A percentile compares a stretch with the other conserved stretches of the same genome.
Evolutionary conservation across 2,888 invertebrate genomes (phyloP).

Genomic region (Scrobipalpa atriplicella): DNA sequence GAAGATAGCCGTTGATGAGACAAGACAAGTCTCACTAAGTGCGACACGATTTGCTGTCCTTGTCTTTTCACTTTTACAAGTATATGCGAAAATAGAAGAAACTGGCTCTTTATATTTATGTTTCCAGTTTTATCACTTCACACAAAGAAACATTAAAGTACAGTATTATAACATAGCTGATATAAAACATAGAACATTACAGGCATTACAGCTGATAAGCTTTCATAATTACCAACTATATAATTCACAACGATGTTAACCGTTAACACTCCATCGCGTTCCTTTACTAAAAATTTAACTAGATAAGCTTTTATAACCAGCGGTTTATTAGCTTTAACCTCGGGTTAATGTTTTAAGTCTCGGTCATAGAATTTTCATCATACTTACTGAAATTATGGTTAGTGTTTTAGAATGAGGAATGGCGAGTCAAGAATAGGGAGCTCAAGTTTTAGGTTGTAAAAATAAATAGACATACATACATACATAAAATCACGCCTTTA

Average conservation of each 20-base stretch:
- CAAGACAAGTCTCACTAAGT: too few species aligned
- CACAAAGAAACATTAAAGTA: neutral
- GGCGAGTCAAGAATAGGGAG: neutral
- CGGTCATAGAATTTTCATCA: conserved; percentile 1
- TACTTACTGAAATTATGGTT: conserved; percentile 1
- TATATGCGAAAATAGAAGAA: too few species aligned
- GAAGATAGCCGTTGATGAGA: too few species aligned
- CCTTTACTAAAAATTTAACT: conserved; percentile 10
- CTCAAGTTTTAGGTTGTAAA: neutral
- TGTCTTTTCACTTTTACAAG: too few species aligned
- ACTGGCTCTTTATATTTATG: neutral
- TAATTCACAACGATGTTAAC: neutral
- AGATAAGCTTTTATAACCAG: conserved; percentile 13
- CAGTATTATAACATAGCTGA: neutral
- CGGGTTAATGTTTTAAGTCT: conserved; percentile 13
- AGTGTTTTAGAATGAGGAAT: neutral
- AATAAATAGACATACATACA: too few species aligned
- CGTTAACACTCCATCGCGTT: conserved; percentile 10
- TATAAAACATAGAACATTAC: neutral
- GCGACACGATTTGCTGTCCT: too few species aligned
- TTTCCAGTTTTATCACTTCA: neutral
- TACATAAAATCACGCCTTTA: neutral
- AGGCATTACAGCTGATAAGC: neutral
- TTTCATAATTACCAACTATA: neutral
- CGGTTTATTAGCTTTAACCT: conserved; percentile 16